Percentiles rank a stretch among this genome's conserved stretches.
Conservation (phyloP, 2,888 invertebrate genomes). For the Pycnomerus fuliginosus region DNA sequence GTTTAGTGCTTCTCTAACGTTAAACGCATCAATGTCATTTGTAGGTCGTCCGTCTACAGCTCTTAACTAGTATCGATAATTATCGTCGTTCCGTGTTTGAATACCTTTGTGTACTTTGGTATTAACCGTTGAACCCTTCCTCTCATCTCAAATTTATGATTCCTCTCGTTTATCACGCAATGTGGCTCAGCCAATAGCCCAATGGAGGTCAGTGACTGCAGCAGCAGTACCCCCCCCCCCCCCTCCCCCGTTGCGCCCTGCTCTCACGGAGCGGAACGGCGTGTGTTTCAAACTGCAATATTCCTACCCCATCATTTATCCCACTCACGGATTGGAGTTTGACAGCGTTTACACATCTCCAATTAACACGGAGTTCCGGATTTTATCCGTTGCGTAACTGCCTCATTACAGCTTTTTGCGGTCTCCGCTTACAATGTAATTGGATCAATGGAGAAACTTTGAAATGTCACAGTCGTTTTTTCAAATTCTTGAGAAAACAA, state of each 20-base stretch:
- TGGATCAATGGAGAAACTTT: no score
- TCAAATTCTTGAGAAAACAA: no score
- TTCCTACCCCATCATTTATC: no score
- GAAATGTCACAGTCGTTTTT: no score
- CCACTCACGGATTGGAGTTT: no score
- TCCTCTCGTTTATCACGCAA: conserved; percentile 39
- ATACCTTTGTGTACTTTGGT: no score
- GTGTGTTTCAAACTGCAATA: conserved; percentile 32
- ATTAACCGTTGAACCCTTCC: neutral
- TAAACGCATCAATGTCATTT: conserved; percentile 17
- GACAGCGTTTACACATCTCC: conserved; percentile 38
- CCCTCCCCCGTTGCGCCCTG: conserved; percentile 29
- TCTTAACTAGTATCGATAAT: conserved; percentile 1
- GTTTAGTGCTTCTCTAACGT: conserved; percentile 4
- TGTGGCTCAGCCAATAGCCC: conserved; percentile 43
- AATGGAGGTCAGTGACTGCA: conserved; percentile 48
- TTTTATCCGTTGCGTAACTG: no score
- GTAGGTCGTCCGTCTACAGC: conserved; percentile 17
- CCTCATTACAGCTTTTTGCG: no score
- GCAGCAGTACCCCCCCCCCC: conserved; percentile 26
- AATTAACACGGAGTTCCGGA: no score
- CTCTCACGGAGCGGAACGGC: conserved; percentile 35
- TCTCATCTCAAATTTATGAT: conserved; percentile 9
- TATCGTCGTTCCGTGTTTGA: conserved; percentile 1
- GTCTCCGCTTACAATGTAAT: no score